phyloP scores from a whole-genome alignment of 1,140 invertebrate genomes.

The Wiebesia pumilae region DNA sequence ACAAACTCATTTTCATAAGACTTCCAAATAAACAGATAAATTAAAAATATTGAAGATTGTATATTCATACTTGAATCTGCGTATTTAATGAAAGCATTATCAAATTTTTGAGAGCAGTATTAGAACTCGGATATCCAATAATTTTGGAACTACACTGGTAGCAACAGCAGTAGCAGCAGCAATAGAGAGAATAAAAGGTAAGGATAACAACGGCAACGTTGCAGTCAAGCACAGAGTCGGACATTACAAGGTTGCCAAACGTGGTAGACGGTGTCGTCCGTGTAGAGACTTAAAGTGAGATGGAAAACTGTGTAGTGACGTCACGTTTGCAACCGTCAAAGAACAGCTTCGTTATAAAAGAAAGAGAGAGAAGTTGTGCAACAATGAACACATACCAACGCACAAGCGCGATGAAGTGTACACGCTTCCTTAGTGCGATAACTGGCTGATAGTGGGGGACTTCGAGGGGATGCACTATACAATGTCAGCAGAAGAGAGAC shows the following conservation, averaged over 20 bases:
- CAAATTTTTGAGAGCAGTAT: too few species aligned
- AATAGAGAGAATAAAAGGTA: too few species aligned
- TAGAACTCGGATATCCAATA: too few species aligned
- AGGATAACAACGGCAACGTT: slow-evolving; percentile 2
- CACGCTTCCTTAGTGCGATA: background rate
- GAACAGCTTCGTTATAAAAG: too few species aligned
- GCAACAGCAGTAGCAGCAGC: too few species aligned
- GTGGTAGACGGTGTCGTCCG: background rate
- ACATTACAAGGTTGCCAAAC: background rate
- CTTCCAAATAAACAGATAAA: too few species aligned
- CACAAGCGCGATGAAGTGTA: background rate
- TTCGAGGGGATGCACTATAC: background rate
- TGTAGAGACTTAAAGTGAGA: background rate
- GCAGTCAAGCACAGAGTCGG: background rate
- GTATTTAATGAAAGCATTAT: too few species aligned
- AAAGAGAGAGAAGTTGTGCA: background rate
- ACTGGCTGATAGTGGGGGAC: background rate
- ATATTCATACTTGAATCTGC: too few species aligned
- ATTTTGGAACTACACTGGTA: too few species aligned
- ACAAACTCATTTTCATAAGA: too few species aligned
- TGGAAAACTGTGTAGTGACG: background rate
- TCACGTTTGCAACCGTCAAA: background rate
- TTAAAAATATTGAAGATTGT: too few species aligned
- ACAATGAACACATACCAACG: background rate
- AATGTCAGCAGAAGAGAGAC: background rate